Evolutionary conservation across 2,888 invertebrate species (phyloP).

Genomic region (Aspidiotus rigidus): DNA sequence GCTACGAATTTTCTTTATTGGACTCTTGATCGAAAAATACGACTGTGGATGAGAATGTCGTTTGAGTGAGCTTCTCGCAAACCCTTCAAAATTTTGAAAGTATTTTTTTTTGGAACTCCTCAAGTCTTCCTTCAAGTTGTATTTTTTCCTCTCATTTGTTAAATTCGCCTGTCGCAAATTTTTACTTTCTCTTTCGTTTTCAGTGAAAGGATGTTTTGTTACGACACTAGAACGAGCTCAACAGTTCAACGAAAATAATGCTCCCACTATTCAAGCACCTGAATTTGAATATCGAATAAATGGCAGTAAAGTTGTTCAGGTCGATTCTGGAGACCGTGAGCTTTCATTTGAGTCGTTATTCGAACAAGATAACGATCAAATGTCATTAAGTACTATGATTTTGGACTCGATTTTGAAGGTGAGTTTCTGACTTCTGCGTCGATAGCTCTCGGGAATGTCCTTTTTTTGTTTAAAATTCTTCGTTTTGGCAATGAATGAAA

Average conservation of each 20-base stretch:
- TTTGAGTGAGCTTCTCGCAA: no score
- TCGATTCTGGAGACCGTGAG: constrained; percentile 66
- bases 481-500: no score
- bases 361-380: constrained; percentile 69
- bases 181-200: constrained; percentile 35
- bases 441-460: no score
- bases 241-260: constrained; percentile 45
- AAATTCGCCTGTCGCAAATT: no score
- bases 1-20: no score
- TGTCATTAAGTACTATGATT: constrained; percentile 74
- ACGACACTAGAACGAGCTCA: constrained; percentile 62
- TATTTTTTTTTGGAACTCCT: no score
- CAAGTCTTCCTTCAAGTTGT: no score
- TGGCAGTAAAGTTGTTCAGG: constrained; percentile 51
- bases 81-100: no score
- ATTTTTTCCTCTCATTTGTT: no score
- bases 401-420: constrained; percentile 58
- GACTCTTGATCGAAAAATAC: no score
- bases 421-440: constrained; percentile 4
- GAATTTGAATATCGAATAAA: constrained; percentile 59
- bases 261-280: constrained; percentile 45
- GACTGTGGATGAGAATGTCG: no score
- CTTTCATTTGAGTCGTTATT: constrained; percentile 76
- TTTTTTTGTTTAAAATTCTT: no score
- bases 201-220: constrained; percentile 81